A percentile compares a stretch with the other conserved stretches of the same genome.
These are phyloP conservation scores for Allygus modestus DNA, from an alignment of 2,888 invertebrate genomes.

Conservation along the genomic window DNA sequence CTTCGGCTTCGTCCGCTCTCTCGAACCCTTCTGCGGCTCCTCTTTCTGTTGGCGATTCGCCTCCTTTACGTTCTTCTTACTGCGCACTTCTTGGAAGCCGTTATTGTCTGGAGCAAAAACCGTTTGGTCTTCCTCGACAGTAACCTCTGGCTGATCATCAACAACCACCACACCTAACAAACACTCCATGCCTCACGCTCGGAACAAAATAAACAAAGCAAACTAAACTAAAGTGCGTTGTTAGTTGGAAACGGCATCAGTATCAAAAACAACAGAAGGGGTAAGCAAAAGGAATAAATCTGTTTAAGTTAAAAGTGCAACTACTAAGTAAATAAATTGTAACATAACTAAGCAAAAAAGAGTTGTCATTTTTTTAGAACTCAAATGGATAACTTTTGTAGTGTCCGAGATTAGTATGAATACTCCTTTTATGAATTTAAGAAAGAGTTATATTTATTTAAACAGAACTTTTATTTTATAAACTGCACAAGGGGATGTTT, in stretches of 20 bases:
- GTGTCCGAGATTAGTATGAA: too few relatives aligned
- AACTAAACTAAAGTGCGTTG: slow-evolving; percentile 53
- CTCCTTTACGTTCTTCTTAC: slow-evolving; percentile 85
- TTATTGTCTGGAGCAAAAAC: slow-evolving; percentile 76
- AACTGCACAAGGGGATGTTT: too few relatives aligned
- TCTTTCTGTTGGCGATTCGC: slow-evolving; percentile 72
- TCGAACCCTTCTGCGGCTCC: slow-evolving; percentile 70
- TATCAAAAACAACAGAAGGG: background rate
- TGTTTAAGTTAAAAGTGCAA: slow-evolving; percentile 12
- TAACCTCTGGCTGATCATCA: slow-evolving; percentile 76
- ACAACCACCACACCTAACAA: slow-evolving; percentile 76
- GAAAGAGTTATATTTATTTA: too few relatives aligned
- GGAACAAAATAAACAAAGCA: slow-evolving; percentile 67
- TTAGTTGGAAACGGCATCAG: slow-evolving; percentile 36
- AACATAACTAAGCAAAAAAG: background rate
- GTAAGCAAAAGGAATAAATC: background rate
- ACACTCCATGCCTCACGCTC: slow-evolving; percentile 69
- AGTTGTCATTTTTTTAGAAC: background rate
- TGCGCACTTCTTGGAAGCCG: slow-evolving; percentile 91
- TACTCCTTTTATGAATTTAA: too few relatives aligned
- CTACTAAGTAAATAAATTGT: slow-evolving; percentile 40
- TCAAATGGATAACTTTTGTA: slow-evolving; percentile 15
- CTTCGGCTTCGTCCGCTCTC: slow-evolving; percentile 56
- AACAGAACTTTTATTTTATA: too few relatives aligned
- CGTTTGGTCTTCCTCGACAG: slow-evolving; percentile 72